Conservation (phyloP, 2,888 invertebrate species). For the Agrotis puta region DNA sequence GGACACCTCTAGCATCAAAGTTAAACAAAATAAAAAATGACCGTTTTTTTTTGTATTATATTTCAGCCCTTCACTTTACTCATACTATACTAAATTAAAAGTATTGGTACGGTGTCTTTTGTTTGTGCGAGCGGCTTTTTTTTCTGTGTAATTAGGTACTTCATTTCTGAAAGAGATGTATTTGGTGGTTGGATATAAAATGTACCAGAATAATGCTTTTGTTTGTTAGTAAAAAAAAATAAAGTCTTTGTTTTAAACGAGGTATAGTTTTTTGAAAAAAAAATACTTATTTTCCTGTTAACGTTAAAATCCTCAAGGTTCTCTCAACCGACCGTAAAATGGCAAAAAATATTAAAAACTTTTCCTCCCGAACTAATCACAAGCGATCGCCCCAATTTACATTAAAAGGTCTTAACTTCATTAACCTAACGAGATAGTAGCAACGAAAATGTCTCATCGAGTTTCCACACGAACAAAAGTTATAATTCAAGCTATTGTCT, state of each 20-base stretch:
- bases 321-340: constrained; percentile 3
- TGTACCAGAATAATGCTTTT: not conserved
- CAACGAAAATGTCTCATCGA: constrained; percentile 75
- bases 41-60: too few species aligned
- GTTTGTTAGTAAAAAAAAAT: not conserved
- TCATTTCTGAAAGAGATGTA: not conserved
- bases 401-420: constrained; percentile 69
- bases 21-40: too few species aligned
- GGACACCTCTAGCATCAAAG: too few species aligned
- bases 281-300: constrained; percentile 21
- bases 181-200: not conserved
- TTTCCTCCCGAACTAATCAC: constrained; percentile 31
- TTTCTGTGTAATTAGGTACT: too few species aligned
- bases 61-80: not conserved
- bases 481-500: constrained; percentile 81
- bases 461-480: constrained; percentile 79
- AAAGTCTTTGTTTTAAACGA: not conserved
- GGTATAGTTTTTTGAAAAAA: constrained; percentile 1
- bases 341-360: constrained; percentile 16
- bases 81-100: not conserved
- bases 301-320: constrained; percentile 1
- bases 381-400: constrained; percentile 48
- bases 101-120: not conserved
- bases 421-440: constrained; percentile 73
- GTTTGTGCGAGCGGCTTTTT: not conserved